phyloP scores from a whole-genome alignment of 2,888 invertebrate species.

The Bombyx huttoni region DNA sequence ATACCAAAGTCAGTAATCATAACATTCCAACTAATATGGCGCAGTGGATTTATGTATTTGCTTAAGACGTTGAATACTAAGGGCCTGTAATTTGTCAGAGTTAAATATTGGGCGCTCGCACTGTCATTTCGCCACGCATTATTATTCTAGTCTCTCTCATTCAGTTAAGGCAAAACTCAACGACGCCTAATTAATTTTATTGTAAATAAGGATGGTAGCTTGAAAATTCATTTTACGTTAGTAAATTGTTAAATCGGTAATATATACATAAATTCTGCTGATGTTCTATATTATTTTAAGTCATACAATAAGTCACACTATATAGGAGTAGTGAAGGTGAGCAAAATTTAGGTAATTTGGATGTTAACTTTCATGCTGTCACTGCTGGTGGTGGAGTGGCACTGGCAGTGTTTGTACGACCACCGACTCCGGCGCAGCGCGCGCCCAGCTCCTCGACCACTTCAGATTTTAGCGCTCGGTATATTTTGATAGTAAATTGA shows the following conservation, averaged over 20 bases:
- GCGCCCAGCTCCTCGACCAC: slow-evolving; percentile 16
- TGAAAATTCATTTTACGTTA: slow-evolving; percentile 10
- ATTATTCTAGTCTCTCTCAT: slow-evolving; percentile 27
- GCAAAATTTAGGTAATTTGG: slow-evolving; percentile 53
- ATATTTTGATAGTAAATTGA: background rate
- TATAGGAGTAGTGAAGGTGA: slow-evolving; percentile 17
- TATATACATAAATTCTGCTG: too few relatives aligned
- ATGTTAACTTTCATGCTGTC: slow-evolving; percentile 56
- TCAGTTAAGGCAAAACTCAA: slow-evolving; percentile 31
- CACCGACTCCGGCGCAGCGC: slow-evolving; percentile 45
- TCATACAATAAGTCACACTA: too few relatives aligned
- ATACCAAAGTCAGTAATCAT: background rate
- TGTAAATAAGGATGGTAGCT: slow-evolving; percentile 21
- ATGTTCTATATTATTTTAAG: too few relatives aligned
- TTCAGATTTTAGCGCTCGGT: background rate
- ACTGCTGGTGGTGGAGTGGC: slow-evolving; percentile 20
- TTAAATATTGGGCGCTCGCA: slow-evolving; percentile 26
- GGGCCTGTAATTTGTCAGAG: slow-evolving; percentile 36
- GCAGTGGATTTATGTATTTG: slow-evolving; percentile 2
- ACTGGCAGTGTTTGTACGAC: slow-evolving; percentile 38
- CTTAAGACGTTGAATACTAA: slow-evolving; percentile 27
- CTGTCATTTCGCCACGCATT: slow-evolving; percentile 30
- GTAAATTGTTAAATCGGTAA: slow-evolving; percentile 5
- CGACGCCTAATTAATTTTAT: slow-evolving; percentile 37
- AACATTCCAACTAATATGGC: background rate